Conservation (phyloP, 2,113 vertebrate genomes). For the Hippopotamus amphibius region DNA sequence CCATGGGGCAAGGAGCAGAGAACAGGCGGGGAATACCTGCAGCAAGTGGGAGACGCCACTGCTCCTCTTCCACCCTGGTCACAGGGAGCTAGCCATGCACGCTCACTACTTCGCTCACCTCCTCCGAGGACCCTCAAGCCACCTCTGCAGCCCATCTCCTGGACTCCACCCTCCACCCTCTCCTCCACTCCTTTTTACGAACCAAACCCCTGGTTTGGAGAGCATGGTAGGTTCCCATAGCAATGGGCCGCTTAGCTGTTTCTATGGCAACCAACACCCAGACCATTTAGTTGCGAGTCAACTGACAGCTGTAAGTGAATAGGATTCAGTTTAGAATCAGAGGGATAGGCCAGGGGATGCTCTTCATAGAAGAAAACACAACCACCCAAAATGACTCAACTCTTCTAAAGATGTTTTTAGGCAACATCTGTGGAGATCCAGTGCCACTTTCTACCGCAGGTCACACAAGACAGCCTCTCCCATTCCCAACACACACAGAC, state of each 20-base stretch:
- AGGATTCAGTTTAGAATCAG: constrained; percentile 85
- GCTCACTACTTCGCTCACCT: neutral
- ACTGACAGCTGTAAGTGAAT: constrained; percentile 90
- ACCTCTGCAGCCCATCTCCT: neutral
- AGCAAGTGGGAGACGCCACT: neutral
- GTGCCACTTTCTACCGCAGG: neutral
- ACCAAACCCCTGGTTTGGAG: constrained; percentile 86
- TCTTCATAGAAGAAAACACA: constrained; percentile 74
- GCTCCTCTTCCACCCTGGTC: neutral
- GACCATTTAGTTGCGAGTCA: constrained; percentile 89
- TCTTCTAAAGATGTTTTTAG: constrained; percentile 36
- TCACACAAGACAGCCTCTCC: neutral
- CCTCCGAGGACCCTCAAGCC: neutral
- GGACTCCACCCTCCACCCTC: constrained; percentile 71
- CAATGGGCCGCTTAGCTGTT: constrained; percentile 89
- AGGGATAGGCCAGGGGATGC: constrained; percentile 78
- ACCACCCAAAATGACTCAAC: neutral
- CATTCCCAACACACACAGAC: neutral
- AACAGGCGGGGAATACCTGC: neutral
- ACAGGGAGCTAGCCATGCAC: neutral
- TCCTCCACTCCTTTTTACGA: constrained; percentile 79
- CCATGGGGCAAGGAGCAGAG: neutral
- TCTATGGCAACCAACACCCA: constrained; percentile 89
- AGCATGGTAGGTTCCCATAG: constrained; percentile 90
- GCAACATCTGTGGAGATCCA: neutral